Evolutionary conservation across 1,140 invertebrate species (phyloP), one percentile per base, ranked within the genome.

Genomic region (Neodiprion lecontei): DNA sequence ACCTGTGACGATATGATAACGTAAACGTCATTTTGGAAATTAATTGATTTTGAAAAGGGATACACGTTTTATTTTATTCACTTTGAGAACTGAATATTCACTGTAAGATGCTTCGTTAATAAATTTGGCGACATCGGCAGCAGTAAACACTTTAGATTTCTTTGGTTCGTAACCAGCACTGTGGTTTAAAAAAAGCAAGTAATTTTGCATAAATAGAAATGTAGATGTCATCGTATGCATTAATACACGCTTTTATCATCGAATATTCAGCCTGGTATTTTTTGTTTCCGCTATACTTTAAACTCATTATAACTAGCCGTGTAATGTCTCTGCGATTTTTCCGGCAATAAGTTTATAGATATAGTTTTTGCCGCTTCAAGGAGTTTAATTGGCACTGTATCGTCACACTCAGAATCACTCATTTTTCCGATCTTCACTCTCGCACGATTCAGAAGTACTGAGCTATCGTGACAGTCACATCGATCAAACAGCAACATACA

Each of bases 101-200:
- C 49, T 48, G 14, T 70, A 8, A 1, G 70, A 48, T 12, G 70
- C 48, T 72, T 53, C 50, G 8, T 50, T 14, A 10, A 72, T 5
- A 72, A 61, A 72, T 61, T 72, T 50, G 9, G 48, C 12, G 1
- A 72, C 61, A 7, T 72, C 70, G 53, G 10, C 21, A 2, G n/a
- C 11, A 9, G 67, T 69, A 10, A 70, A 40, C 0, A 69, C 49
- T 50, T 69, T 65, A 0, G 73, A 14, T 61, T 74, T 74, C 48
- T 53, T 50, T 12, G n/a, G n/a, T 65, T 70, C 11, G 9, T 48
- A 74, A 11, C 67, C 67, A 17, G 48, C 47, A 1, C 2, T 40
- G 5, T 73, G 48, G 12, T 50, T 73, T 73, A 68, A 48, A 73
- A 73, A 73, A 67, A 28, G 65, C 14, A 14, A 47, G 17, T 48